A percentile compares a stretch with the other conserved stretches of the same genome.
Evolutionary conservation across 2,113 vertebrate genomes (phyloP).

Genomic region (Pandion haliaetus): DNA sequence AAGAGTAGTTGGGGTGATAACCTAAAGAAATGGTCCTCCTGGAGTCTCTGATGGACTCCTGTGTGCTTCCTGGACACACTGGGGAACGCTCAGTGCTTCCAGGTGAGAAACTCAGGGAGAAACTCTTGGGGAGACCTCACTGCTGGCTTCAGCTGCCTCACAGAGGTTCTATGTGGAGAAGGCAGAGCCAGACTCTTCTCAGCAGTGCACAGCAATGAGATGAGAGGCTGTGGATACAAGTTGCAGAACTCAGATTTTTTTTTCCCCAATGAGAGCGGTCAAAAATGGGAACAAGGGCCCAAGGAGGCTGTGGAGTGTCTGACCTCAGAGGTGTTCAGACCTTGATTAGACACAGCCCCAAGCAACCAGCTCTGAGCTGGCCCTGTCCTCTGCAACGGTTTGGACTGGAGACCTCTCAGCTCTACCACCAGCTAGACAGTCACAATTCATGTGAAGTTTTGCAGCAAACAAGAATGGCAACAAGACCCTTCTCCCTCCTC

Average conservation of each 20-base stretch:
- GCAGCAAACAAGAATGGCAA: background rate
- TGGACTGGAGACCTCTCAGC: background rate
- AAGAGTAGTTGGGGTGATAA: rapidly evolving
- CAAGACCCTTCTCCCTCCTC: rapidly evolving
- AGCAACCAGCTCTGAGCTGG: background rate
- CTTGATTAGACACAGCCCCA: background rate
- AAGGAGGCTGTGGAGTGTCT: background rate
- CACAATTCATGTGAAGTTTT: background rate
- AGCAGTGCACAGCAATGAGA: background rate
- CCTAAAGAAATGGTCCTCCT: background rate
- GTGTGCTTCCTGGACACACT: background rate
- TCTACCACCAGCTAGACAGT: background rate
- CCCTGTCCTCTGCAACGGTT: background rate
- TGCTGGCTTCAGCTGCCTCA: background rate
- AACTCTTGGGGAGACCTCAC: background rate
- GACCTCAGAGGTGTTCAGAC: background rate
- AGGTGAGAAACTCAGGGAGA: background rate
- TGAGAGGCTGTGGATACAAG: background rate
- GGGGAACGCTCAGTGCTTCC: background rate
- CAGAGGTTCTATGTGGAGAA: rapidly evolving
- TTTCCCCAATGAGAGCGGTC: background rate
- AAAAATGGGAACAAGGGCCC: background rate
- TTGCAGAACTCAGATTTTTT: background rate
- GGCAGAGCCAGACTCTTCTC: background rate
- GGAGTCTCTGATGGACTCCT: background rate